Percentiles rank a stretch among this genome's conserved stretches.
Evolutionary conservation across 2,113 vertebrate genomes (phyloP).

Genomic region (Tauraco erythrolophus): DNA sequence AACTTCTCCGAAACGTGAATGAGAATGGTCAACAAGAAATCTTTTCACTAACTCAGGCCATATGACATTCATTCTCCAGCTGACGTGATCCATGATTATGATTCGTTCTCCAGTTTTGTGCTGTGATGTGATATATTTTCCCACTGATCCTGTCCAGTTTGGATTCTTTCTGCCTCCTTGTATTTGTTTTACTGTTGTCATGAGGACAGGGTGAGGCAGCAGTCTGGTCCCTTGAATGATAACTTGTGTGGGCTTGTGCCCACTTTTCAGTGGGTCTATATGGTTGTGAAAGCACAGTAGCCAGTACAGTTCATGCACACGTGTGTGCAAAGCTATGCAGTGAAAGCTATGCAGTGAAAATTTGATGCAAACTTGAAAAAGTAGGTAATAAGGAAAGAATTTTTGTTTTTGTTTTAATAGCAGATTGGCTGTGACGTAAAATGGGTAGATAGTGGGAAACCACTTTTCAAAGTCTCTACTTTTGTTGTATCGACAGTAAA

Average conservation of each 20-base stretch:
- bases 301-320: background rate
- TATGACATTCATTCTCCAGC: background rate
- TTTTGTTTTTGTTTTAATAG: background rate
- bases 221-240: background rate
- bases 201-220: background rate
- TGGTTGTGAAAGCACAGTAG: background rate
- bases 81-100: background rate
- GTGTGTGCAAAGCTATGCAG: background rate
- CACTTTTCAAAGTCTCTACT: slow-evolving; percentile 92
- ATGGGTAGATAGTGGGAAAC: slow-evolving; percentile 94
- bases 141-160: background rate
- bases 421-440: slow-evolving; percentile 87
- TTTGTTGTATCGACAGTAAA: slow-evolving; percentile 94
- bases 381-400: background rate
- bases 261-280: background rate
- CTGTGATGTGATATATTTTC: background rate
- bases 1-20: background rate
- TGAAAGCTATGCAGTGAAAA: background rate
- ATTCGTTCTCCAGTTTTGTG: background rate
- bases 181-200: slow-evolving; percentile 11
- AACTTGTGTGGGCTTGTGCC: background rate
- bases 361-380: background rate
- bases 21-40: background rate
- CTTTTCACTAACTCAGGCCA: background rate
- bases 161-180: background rate